Evolutionary conservation across 2,113 vertebrate genomes (phyloP).

Genomic region (Pyxicephalus adspersus): DNA sequence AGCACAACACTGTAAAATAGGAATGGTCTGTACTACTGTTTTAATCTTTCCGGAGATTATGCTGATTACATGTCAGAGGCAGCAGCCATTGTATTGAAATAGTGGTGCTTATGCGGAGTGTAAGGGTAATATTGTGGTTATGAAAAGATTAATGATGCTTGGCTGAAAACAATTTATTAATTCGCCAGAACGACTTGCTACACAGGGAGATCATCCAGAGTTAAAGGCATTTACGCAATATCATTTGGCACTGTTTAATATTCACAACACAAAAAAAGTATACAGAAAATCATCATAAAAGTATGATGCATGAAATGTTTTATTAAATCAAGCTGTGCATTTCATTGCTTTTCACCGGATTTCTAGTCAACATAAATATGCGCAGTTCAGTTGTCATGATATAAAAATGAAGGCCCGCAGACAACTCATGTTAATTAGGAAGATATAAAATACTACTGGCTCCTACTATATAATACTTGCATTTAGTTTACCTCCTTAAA

Average conservation of each 20-base stretch:
- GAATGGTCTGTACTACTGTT: slow-evolving; percentile 10
- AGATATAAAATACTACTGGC: no score
- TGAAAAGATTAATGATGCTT: slow-evolving; percentile 23
- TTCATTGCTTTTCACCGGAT: neutral
- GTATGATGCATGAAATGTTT: neutral
- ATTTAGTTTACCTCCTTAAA: no score
- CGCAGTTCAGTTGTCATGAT: neutral
- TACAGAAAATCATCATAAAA: neutral
- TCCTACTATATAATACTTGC: no score
- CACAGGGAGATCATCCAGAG: slow-evolving; percentile 10
- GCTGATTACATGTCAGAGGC: slow-evolving; percentile 12
- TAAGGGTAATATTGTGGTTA: slow-evolving; percentile 13
- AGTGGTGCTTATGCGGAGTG: neutral
- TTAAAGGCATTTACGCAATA: neutral
- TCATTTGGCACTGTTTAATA: slow-evolving; percentile 18
- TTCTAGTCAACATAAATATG: neutral
- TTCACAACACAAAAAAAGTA: slow-evolving; percentile 17
- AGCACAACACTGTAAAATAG: neutral
- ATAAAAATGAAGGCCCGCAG: neutral
- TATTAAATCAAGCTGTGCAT: neutral
- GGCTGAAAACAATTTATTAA: slow-evolving; percentile 38
- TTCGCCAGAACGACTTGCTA: neutral
- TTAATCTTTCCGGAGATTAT: slow-evolving; percentile 34
- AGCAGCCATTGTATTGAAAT: slow-evolving; percentile 7
- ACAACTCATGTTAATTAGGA: neutral